These are phyloP conservation scores for Hemibagrus wyckioides DNA, from an alignment of 2,113 vertebrate species.

Conservation along the genomic window DNA sequence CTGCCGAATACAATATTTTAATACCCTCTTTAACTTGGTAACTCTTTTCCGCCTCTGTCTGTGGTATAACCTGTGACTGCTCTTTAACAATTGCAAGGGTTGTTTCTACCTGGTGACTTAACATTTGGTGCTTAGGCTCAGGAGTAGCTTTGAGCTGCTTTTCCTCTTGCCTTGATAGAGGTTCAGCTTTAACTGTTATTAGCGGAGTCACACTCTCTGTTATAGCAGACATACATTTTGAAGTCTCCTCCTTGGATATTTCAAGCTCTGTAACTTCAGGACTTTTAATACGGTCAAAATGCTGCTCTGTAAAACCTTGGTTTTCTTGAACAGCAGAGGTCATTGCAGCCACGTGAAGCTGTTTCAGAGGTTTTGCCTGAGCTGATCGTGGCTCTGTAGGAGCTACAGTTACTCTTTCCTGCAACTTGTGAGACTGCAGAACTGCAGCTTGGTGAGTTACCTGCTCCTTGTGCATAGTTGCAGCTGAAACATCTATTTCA, in stretches of 20 bases:
- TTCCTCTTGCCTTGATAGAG: constrained; percentile 56
- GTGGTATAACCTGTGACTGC: constrained; percentile 63
- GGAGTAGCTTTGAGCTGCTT: constrained; percentile 55
- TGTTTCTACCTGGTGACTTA: constrained; percentile 71
- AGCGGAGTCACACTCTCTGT: constrained; percentile 72
- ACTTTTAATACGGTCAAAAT: constrained; percentile 72
- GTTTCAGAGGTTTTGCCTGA: constrained; percentile 64
- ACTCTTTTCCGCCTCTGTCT: constrained; percentile 65
- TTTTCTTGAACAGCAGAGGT: constrained; percentile 74
- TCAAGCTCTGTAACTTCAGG: constrained; percentile 67
- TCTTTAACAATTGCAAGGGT: constrained; percentile 73
- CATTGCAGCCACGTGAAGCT: constrained; percentile 71
- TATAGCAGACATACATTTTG: constrained; percentile 68
- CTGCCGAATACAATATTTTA: constrained; percentile 73
- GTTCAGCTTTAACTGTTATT: constrained; percentile 63
- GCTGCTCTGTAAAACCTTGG: constrained; percentile 75
- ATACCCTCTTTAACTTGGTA: constrained; percentile 74
- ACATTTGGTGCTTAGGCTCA: constrained; percentile 70
- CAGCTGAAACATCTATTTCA: constrained; percentile 71
- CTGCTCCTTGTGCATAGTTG: constrained; percentile 70
- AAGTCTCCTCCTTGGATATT: constrained; percentile 60
- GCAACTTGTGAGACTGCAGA: constrained; percentile 70
- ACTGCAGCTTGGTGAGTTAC: constrained; percentile 75
- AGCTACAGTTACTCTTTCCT: constrained; percentile 68
- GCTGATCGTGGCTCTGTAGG: constrained; percentile 57